Base-by-base conservation (phyloP, 1,140 invertebrate species). In the Scaptodrosophila lebanonensis region DNA sequence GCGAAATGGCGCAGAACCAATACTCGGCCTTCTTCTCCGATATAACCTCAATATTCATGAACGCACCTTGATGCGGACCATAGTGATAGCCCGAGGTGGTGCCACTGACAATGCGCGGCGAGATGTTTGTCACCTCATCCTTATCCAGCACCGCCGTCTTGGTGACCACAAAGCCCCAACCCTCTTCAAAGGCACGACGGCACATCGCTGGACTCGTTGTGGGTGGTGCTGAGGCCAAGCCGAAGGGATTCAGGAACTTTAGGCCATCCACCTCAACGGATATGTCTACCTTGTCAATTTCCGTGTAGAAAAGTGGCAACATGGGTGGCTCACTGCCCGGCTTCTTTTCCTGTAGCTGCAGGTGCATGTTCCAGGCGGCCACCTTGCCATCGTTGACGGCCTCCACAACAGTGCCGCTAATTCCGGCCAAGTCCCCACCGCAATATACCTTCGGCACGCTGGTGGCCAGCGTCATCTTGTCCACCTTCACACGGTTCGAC, bases 351-450 rank as follows among this genome's bases (percentile, higher is more conserved):
- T 94, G 66, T 42, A 99, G 88, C 86, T 95, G 96, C 69, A 93
- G 93, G 83, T 99, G 98, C 39, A 99, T 98, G 67, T 91, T 91
- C 97, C 97, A 99, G 3, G 97, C 95, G 0, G 98, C 97, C 3
- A 93, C 95, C 89, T 99, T 99, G 16, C 98, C 98, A 89, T 99
- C 98, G 87, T 99, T 99, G 0, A 98, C 97, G 1, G 96, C 95
- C 89, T 99, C 98, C 0, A 99, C 98, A 0, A 98, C 99, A 0
- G 98, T 99, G 87, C 98, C 95, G 0, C 97, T 93, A 13, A 96
- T 90, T 1, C 97, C 97, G 5, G 95, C 96, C 5, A 99, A 77
- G 88, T 99, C 98, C 0, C 98, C 98, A 5, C 98, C 98, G 69
- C 93, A 92, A 86, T 97, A 99, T 3, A 99, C 93, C 75, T 92